Percentiles rank a stretch among this genome's conserved stretches.
Conservation (phyloP, 2,797 vertebrate species). For the Rhabdophis nuchalis region DNA sequence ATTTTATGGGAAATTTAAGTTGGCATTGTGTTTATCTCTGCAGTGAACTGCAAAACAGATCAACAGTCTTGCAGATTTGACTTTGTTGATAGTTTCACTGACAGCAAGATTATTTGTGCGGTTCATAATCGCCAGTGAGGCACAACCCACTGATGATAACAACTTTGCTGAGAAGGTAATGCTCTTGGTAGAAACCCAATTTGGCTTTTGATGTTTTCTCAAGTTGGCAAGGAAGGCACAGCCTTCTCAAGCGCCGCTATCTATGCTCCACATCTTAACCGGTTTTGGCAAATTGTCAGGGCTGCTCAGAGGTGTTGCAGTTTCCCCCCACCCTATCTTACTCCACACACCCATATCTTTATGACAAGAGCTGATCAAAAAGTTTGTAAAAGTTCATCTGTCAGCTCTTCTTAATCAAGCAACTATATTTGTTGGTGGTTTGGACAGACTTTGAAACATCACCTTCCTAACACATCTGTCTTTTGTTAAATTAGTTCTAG, state of each 20-base stretch:
- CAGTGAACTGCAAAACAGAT: background rate
- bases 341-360: slow-evolving; percentile 35
- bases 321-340: slow-evolving; percentile 22
- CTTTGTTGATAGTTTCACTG: slow-evolving; percentile 46
- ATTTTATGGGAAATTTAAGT: background rate
- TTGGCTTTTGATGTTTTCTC: slow-evolving; percentile 69
- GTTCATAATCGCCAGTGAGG: slow-evolving; percentile 32
- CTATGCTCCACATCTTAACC: slow-evolving; percentile 76
- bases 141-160: slow-evolving; percentile 62
- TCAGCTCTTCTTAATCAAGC: slow-evolving; percentile 7
- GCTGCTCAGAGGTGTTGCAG: slow-evolving; percentile 67
- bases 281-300: slow-evolving; percentile 75
- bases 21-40: fast-evolving
- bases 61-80: background rate
- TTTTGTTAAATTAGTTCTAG: background rate
- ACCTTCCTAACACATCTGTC: background rate
- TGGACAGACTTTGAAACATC: background rate
- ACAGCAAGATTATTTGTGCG: slow-evolving; percentile 19
- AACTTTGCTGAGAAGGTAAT: slow-evolving; percentile 62
- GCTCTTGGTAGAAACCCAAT: slow-evolving; percentile 65
- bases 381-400: slow-evolving; percentile 55
- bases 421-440: background rate
- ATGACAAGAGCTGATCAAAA: slow-evolving; percentile 59
- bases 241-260: slow-evolving; percentile 68
- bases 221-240: slow-evolving; percentile 52